Base-by-base conservation (phyloP, 1,140 invertebrate species). In the Zaprionus inermis region DNA sequence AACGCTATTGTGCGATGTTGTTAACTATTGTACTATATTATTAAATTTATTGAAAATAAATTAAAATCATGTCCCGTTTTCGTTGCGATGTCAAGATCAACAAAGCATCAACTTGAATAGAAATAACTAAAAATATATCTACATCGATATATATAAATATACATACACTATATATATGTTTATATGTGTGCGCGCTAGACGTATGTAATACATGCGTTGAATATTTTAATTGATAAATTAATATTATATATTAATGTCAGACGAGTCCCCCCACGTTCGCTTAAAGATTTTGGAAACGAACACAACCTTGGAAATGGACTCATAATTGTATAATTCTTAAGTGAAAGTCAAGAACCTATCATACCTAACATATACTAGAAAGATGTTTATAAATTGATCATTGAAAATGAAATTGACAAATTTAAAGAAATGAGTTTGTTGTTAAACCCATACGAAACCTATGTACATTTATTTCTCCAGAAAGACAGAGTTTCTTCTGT, bases 1-100 rank as follows among this genome's bases (percentile, higher is more conserved):
- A 91, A 84, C 90, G 90, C 85, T 90, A 91, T 90, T 91, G 70
- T 88, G 90, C 90, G 90, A 91, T 90, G 84, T 90, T 91, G 90
- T 91, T 91, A 91, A 91, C 85, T 91, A 91, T 90, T 90, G 82
- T 88, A 86, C 82, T 88, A 86, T 86, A 86, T 79, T 75, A 75
- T 75, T 65, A 71, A 75, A 75, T 75, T 75, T 75, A 75, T 75
- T 75, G 68, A 64, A 75, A 75, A 75, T 75, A 75, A 75, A 75
- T 75, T 75, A 71, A 75, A 75, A 71, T 65, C 72, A 75, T 65
- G 68, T 65, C 67, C 59, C 60, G 44, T 54, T 71, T 75, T 57
- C 54, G 66, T 74, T 74, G 65, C 68, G 32, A 64, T 57, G 51
- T 55, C 58, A 65, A 54, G 24, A 56, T 54, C 20, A 52, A 52